These are phyloP conservation scores for Paradoxurus hermaphroditus DNA, from an alignment of 2,113 vertebrate species.

Conservation along the genomic window DNA sequence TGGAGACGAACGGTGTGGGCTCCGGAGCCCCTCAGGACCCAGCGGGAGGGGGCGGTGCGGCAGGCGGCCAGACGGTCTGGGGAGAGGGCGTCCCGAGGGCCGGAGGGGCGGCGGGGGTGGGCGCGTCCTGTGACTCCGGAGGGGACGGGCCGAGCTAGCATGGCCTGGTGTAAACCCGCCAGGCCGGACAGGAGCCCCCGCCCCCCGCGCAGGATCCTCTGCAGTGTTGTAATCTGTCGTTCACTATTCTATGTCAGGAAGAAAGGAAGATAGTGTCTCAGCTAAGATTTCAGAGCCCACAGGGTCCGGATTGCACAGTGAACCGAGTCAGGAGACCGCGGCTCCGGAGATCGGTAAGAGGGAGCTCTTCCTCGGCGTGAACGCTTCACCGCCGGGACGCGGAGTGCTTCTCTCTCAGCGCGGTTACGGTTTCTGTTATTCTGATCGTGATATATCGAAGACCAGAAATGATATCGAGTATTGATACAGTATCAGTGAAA, in stretches of 20 bases:
- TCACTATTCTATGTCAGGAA: slow-evolving; percentile 45
- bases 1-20: too few relatives aligned
- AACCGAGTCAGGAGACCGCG: slow-evolving; percentile 7
- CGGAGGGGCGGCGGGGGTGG: not conserved
- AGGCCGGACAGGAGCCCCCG: not conserved
- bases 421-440: not conserved
- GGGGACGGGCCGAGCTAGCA: not conserved
- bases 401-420: not conserved
- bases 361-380: not conserved
- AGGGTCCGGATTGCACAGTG: not conserved
- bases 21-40: not conserved
- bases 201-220: not conserved
- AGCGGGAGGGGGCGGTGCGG: rapidly evolving
- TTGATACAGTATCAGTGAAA: too few relatives aligned
- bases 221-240: not conserved
- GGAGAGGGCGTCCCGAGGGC: not conserved
- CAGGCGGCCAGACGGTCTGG: not conserved
- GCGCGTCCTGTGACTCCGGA: rapidly evolving
- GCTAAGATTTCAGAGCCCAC: slow-evolving; percentile 40
- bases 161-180: not conserved
- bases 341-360: slow-evolving; percentile 46
- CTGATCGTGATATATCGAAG: not conserved
- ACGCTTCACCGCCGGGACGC: not conserved
- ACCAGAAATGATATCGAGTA: not conserved
- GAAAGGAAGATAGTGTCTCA: slow-evolving; percentile 30